Base-by-base conservation (phyloP, 2,888 invertebrate genomes). In the Celastrina argiolus region DNA sequence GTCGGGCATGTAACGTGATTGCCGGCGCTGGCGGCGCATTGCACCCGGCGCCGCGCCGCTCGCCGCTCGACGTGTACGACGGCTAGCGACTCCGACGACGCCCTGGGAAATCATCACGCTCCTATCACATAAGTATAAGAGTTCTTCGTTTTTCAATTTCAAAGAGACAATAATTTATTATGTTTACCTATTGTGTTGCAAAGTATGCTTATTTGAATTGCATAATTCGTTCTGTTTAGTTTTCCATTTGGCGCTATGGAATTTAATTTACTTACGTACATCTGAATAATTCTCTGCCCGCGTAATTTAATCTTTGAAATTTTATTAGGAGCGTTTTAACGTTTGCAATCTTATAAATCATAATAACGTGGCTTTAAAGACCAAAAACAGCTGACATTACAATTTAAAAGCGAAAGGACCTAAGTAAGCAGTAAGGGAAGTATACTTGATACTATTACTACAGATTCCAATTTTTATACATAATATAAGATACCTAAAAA, bases 51-150 rank as follows among this genome's bases (percentile, higher is more conserved):
- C 72, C 56, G 56, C 41, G 45, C 42, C 42, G 36, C 42, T n/a
- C 42, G 7, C 42, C 42, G 45, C 22, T 4, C 51, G 51, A 14
- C 59, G 42, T n/a, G 65, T 42, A 66, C 78, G 78, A 72, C 66
- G 64, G 69, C 69, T 69, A 56, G 68, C 70, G 72, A 75, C 76
- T 80, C 12, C 51, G 76, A 82, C 79, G 82, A 82, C 79, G 82
- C 80, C 88, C 79, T 78, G 87, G 88, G 88, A 89, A 89, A 88
- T 88, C 87, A 88, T 82, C 78, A 77, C 76, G 77, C 79, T 76
- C 78, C 78, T 75, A 59, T 61, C 18, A 31, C 65, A 56, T 63
- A 64, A 61, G 61, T 61, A 61, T 61, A 64, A 65, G 65, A 65
- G 28, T 39, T 65, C 58, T 65, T 66, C 66, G 45, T 66, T 66